phyloP scores from a whole-genome alignment of 2,113 vertebrate genomes.

The Sitta europaea region DNA sequence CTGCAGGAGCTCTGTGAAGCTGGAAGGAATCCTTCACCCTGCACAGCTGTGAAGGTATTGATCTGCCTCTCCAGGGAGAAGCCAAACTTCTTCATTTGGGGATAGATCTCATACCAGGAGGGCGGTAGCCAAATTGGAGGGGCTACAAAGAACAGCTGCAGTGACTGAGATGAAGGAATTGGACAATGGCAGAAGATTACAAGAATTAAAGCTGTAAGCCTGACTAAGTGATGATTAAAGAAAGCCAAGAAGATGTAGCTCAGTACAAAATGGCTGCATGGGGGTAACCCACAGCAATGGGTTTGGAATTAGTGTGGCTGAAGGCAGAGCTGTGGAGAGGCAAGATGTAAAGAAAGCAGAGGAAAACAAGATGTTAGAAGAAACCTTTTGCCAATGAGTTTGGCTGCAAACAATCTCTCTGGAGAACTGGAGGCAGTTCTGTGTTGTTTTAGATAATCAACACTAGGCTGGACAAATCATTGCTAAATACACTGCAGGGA shows the following conservation, averaged over 20 bases:
- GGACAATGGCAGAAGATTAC: neutral
- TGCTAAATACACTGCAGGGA: conserved; percentile 2
- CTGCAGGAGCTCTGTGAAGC: neutral
- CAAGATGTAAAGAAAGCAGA: neutral
- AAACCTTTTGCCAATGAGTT: neutral
- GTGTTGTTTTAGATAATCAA: conserved; percentile 7
- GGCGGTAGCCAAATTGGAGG: neutral
- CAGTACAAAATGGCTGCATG: neutral
- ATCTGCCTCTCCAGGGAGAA: neutral
- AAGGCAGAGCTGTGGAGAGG: neutral
- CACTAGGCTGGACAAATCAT: neutral
- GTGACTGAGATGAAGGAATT: neutral
- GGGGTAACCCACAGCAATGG: neutral
- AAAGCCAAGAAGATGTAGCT: neutral
- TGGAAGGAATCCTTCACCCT: neutral
- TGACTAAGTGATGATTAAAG: neutral
- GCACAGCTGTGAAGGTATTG: neutral
- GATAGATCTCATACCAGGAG: neutral
- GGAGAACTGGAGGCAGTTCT: neutral
- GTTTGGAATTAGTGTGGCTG: neutral
- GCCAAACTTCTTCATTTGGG: neutral
- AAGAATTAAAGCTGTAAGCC: neutral
- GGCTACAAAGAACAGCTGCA: neutral
- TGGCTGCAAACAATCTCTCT: neutral
- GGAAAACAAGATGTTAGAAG: neutral